Base-by-base conservation (phyloP, 2,888 invertebrate species). In the Diadegma fenestrale region DNA sequence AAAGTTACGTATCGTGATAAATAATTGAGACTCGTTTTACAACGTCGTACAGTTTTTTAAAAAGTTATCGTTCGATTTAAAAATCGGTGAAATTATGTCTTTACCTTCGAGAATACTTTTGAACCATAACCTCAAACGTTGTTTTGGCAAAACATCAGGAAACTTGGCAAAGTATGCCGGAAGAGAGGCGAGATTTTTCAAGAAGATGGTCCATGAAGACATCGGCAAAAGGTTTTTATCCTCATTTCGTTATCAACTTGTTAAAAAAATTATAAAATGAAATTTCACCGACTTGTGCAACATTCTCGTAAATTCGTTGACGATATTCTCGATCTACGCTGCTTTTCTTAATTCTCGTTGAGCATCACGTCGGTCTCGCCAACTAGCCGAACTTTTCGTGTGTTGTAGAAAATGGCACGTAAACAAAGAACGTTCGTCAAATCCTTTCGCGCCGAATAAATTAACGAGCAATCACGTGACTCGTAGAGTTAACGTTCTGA, bases 401-500 rank as follows among this genome's bases (percentile, higher is more conserved):
- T 12, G 19, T 80, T 77, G 12, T 72, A 88, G 88, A 76, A 88
- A 87, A 86, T 87, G 87, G 84, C 68, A 73, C 63, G 19, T 41
- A 91, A 91, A 10, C 43, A 85, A n/a, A 91, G n/a, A 80, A 88
- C 30, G 58, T 91, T 17, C 88, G 84, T n/a, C 19, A 1, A 87
- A 90, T 19, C 51, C 77, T 93, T 45, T 95, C 94, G 89, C 48
- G 0, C 7, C 54, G 0, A 45, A 72, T 19, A 94, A 92, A 88
- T 89, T 91, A 12, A 86, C 94, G 22, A 93, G 94, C 80, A 95
- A 95, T 68, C 94, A 94, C 14, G 95, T 95, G 12, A 93, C 94
- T 0, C 95, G 96, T 58, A 95, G 97, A 89, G 94, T 96, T 30
- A 94, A 95, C 0, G 96, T 97, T 86, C 93, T 98, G 1, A 97